Evolutionary conservation across 2,797 vertebrate genomes (phyloP).

Genomic region (Tragopan temminckii): DNA sequence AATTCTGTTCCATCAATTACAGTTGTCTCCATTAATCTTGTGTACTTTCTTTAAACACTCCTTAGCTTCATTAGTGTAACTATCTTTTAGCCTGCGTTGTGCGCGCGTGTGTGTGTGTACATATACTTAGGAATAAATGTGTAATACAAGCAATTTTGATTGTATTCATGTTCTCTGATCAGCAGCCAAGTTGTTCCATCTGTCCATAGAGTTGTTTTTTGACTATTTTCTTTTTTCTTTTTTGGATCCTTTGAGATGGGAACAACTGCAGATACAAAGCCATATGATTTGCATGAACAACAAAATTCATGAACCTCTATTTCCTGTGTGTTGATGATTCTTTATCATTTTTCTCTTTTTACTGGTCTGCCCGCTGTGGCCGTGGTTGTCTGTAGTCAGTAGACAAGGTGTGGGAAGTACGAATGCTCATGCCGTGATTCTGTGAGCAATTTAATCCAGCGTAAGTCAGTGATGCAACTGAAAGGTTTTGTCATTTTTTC

Average conservation of each 20-base stretch:
- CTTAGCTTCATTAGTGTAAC: background rate
- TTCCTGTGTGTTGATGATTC: background rate
- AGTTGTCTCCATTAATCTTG: background rate
- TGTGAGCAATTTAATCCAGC: background rate
- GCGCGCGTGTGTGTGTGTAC: background rate
- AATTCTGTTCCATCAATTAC: background rate
- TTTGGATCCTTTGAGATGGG: background rate
- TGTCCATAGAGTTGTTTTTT: background rate
- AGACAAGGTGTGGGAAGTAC: background rate
- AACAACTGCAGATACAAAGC: background rate
- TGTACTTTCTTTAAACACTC: background rate
- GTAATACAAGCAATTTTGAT: background rate
- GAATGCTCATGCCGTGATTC: background rate
- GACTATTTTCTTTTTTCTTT: background rate
- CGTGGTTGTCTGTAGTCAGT: background rate
- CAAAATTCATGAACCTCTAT: rapidly evolving
- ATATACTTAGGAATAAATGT: background rate
- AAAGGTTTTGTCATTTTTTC: background rate
- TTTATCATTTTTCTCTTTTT: background rate
- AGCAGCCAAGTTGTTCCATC: background rate
- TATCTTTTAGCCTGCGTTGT: background rate
- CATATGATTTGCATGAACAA: background rate
- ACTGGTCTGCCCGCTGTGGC: background rate
- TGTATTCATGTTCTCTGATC: background rate
- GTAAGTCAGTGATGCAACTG: rapidly evolving